Base-by-base conservation (phyloP, 2,113 vertebrate genomes). In the Archocentrus centrarchus region DNA sequence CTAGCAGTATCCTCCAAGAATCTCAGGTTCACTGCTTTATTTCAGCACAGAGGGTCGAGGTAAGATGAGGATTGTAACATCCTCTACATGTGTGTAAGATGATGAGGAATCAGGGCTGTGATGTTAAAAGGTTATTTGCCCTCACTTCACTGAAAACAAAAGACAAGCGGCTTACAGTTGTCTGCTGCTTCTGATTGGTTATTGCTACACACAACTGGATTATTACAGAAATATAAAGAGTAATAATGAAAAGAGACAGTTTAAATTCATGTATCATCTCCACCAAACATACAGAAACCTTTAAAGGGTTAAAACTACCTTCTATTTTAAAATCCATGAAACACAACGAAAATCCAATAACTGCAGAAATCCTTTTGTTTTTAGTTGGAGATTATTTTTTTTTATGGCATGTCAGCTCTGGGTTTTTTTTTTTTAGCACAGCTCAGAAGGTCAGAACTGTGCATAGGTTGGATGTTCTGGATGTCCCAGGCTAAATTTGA, bases 151-250 rank as follows among this genome's bases (percentile, higher is more conserved):
- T 61, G 81, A 79, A 79, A 83, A 79, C 41, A 66, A 30, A 79
- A 27, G 24, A 80, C 89, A 86, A 91, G 84, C 88, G 79, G 91
- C 81, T 92, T 90, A 90, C 17, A 24, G 30, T 1, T 18, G 75
- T 78, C 47, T 11, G 6, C 58, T 20, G 50, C 64, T 7, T 59
- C 76, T 83, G 81, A 86, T 81, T 87, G 89, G 82, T 88, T 77
- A 22, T 10, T 7, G 7, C 18, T 3, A 7, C 61, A n/a, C 39
- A 64, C 15, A 44, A 11, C 50, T 14, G 73, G 70, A 60, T 79
- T 59, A 22, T 75, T 41, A 35, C 18, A 35, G 39, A 47, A 37
- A 75, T 11, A 1, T 27, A 58, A 60, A 59, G 35, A 62, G 13
- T 47, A 47, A 47, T 47, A 47, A 47, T 47, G 13, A 47, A 14